Evolutionary conservation across 2,888 invertebrate species (phyloP).

Genomic region (Leptinotarsa tumamoca): DNA sequence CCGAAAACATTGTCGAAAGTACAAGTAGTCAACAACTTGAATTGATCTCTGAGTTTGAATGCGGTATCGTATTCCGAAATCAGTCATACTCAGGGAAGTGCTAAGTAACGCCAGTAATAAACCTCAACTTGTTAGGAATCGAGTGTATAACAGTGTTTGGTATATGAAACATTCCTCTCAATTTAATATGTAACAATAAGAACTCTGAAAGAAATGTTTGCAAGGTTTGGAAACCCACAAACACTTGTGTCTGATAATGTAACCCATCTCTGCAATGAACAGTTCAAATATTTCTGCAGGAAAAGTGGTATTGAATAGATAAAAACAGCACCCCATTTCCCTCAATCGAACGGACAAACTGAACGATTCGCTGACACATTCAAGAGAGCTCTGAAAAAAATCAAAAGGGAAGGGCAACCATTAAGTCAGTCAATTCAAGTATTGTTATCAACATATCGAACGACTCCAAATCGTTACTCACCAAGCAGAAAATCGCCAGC

Average conservation of each 20-base stretch:
- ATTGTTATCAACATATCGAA: no score
- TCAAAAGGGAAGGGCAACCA: no score
- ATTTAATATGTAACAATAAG: not conserved
- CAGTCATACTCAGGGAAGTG: not conserved
- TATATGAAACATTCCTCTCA: conserved; percentile 26
- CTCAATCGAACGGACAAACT: no score
- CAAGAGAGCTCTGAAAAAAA: no score
- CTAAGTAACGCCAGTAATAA: conserved; percentile 13
- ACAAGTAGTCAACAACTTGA: not conserved
- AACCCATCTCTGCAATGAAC: not conserved
- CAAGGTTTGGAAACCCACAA: not conserved
- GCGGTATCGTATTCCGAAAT: not conserved
- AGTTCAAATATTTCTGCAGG: no score
- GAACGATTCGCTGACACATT: no score
- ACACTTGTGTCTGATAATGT: not conserved
- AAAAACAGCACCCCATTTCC: no score
- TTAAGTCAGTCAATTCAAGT: no score
- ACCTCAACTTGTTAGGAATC: conserved; percentile 22
- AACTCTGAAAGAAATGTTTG: not conserved
- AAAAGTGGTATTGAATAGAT: no score
- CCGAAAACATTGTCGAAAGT: not conserved
- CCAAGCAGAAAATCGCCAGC: no score
- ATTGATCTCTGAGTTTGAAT: not conserved
- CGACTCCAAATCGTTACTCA: no score
- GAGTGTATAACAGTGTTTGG: conserved; percentile 24